phyloP scores from a whole-genome alignment of 2,113 vertebrate species.

The Heterochromis multidens region DNA sequence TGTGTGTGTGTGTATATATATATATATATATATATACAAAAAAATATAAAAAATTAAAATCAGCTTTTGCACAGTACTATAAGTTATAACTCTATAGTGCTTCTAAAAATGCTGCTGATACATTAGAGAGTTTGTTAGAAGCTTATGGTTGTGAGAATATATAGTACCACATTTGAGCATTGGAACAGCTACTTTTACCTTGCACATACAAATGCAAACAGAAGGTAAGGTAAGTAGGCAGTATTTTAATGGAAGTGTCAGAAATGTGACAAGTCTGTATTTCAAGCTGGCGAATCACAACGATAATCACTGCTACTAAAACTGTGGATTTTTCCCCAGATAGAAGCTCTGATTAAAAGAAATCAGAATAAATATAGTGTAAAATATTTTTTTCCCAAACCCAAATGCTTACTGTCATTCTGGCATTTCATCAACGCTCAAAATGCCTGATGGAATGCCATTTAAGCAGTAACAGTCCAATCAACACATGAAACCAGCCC shows the following conservation, averaged over 20 bases:
- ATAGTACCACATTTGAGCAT: not conserved
- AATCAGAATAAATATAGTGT: not conserved
- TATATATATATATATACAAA: too few species aligned
- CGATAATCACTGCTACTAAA: not conserved
- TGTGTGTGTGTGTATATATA: too few species aligned
- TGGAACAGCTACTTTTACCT: not conserved
- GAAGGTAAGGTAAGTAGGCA: not conserved
- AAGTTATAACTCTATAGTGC: not conserved
- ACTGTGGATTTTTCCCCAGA: not conserved
- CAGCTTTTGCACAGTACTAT: not conserved
- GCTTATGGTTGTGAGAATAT: not conserved
- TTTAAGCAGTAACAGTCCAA: constrained; percentile 27
- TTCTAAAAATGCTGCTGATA: too few species aligned
- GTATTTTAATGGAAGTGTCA: constrained; percentile 45
- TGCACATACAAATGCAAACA: not conserved
- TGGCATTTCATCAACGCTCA: not conserved
- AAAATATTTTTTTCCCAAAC: not conserved
- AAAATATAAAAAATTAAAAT: not conserved
- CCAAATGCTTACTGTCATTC: not conserved
- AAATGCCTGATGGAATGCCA: constrained; percentile 5
- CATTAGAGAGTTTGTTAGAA: not conserved
- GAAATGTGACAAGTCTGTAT: constrained; percentile 24
- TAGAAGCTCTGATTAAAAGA: not conserved
- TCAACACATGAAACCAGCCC: not conserved
- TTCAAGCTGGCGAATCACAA: constrained; percentile 9